phyloP scores from a whole-genome alignment of 2,888 invertebrate species.

The Chironomus tentans region DNA sequence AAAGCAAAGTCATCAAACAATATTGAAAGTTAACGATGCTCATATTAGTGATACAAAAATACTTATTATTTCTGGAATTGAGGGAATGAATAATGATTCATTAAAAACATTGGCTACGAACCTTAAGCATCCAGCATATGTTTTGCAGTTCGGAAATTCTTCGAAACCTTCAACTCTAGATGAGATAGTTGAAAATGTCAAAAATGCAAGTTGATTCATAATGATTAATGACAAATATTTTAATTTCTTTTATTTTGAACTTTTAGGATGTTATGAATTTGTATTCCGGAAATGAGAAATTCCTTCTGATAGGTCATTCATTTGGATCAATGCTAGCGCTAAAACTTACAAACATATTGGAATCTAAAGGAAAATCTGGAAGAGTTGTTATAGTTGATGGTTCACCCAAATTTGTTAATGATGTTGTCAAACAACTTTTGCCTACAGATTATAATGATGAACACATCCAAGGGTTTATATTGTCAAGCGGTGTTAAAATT shows the following conservation, averaged over 20 bases:
- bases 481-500: neutral
- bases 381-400: slow-evolving; percentile 71
- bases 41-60: slow-evolving; percentile 31
- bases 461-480: slow-evolving; percentile 32
- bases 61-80: slow-evolving; percentile 58
- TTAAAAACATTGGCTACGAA: slow-evolving; percentile 37
- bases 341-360: slow-evolving; percentile 64
- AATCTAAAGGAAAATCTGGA: slow-evolving; percentile 54
- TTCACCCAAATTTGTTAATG: slow-evolving; percentile 59
- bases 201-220: slow-evolving; percentile 34
- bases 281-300: slow-evolving; percentile 50
- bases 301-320: slow-evolving; percentile 78
- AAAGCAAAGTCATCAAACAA: slow-evolving; percentile 42
- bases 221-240: too few species aligned
- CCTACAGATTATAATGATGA: slow-evolving; percentile 33
- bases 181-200: slow-evolving; percentile 34
- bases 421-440: slow-evolving; percentile 36
- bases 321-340: slow-evolving; percentile 72
- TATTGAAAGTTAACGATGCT: slow-evolving; percentile 45
- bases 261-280: slow-evolving; percentile 51
- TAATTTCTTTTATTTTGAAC: neutral
- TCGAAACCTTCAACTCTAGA: slow-evolving; percentile 32
- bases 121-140: slow-evolving; percentile 33
- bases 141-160: slow-evolving; percentile 37
- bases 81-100: slow-evolving; percentile 49